Evolutionary conservation across 1,140 invertebrate species (phyloP), one percentile per base, ranked within the genome.

Genomic region (Paralvinella palmiformis): DNA sequence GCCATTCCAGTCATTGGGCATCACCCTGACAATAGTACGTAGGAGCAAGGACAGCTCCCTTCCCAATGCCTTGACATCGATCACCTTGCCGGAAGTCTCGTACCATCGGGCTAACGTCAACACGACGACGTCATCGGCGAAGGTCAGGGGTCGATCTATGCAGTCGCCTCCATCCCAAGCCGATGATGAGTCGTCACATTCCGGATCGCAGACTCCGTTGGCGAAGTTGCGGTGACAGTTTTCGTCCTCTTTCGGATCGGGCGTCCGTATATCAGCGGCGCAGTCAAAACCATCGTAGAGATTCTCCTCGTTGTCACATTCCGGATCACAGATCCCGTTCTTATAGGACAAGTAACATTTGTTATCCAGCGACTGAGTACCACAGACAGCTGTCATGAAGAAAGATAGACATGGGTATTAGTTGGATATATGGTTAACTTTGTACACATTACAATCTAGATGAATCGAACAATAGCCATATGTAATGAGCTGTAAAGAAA

Each of bases 251-350:
- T 59, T 10, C 33, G 33, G 22, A 20, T 1, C 17, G 22, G 31
- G 20, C 32, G 32, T 36, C 31, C 48, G 24, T n/a, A n/a, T n/a
- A n/a, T n/a, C n/a, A n/a, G n/a, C n/a, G 24, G 7, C 58, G 2
- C 58, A 59, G 58, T 59, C 58, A 31, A 57, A 22, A n/a, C 58
- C 58, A 36, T 59, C 58, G 58, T 36, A 59, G 4, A 59, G 58
- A 27, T 59, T 32, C 32, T 24, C 17, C 36, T 59, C 58, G 32
- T 1, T 24, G 33, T 59, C 36, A 22, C 58, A 59, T 24, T 10
- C 31, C 1, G 58, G 20, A 36, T 59, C 58, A 29, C 58, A 59
- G 33, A 37, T 36, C 2, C 58, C 58, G 58, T 59, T 37, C n/a
- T 33, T 36, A 17, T 20, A 59, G 3, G 58, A 59, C 15, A 32